Base-by-base conservation (phyloP, 1,140 invertebrate species). In the Apocrypta bakeri region DNA sequence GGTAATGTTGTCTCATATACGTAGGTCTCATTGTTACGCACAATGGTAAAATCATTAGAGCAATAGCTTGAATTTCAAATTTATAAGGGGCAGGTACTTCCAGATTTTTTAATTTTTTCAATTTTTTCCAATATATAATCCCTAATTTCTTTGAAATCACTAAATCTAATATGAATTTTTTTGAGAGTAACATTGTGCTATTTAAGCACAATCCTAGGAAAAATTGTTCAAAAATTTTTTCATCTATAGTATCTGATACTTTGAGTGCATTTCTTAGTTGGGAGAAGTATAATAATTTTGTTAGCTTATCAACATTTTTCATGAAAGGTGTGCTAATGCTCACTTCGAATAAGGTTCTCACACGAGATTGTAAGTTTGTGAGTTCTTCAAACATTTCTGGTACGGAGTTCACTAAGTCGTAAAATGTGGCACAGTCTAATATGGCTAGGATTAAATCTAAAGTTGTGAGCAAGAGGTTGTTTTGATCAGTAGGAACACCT, bases 41-140 rank as follows among this genome's bases (percentile, higher is more conserved):
- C 92, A 93, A 24, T 90, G 95, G 95, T 14, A 95, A 85, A 31
- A 96, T 88, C 86, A 93, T 92, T 81, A 93, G 89, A 78, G 90
- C 91, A 81, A 94, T 93, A n/a, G 89, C 88, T 88, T 94, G 93
- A 92, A 91, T 89, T 79, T 93, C 91, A 82, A 91, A 90, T 71
- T 90, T 88, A 37, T 91, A 87, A 24, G 85, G 82, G 8, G 88
- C 69, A 1, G 84, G 83, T 17, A 87, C 8, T 48, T 61, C 29
- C 42, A 92, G 87, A 56, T 87, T 76, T 9, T 84, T 86, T 9
- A 91, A 37, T 3, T 78, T 74, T 27, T 86, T 85, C 7, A 91
- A 64, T 48, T 89, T 92, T 27, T 90, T 91, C 90, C 90, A 92
- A 72, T 90, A 91, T 21, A 89, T 83, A 29, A 92, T 85, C 7